Percentiles rank a stretch among this genome's conserved stretches.
Evolutionary conservation across 2,888 invertebrate genomes (phyloP).

Genomic region (Drosophila atroscutellata): DNA sequence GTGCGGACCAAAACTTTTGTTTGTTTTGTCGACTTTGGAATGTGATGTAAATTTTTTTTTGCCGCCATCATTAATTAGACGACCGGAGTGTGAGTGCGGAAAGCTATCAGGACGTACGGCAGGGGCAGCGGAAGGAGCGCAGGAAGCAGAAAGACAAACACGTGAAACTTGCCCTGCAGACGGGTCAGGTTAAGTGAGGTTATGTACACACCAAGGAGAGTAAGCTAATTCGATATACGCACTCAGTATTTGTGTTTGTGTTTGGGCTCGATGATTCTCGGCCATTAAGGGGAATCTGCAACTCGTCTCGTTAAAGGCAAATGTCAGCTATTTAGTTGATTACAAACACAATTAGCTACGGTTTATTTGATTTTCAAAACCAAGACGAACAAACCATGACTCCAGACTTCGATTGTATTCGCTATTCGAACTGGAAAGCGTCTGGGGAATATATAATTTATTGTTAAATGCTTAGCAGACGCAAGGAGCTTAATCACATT

Average conservation of each 20-base stretch:
- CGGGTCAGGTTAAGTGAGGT: constrained; percentile 58
- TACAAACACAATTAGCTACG: constrained; percentile 78
- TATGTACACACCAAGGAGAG: constrained; percentile 51
- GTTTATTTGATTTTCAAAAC: constrained; percentile 75
- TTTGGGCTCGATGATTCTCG: constrained; percentile 42
- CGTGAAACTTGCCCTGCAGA: constrained; percentile 18
- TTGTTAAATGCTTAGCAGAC: constrained; percentile 6
- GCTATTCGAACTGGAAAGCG: not conserved
- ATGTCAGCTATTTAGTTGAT: constrained; percentile 75
- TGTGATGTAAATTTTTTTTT: constrained; percentile 64
- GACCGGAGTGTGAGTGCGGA: constrained; percentile 36
- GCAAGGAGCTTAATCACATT: not conserved
- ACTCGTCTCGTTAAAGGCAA: constrained; percentile 60
- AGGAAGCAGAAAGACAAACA: constrained; percentile 1
- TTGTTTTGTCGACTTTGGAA: constrained; percentile 58
- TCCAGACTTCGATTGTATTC: constrained; percentile 30
- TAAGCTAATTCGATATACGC: constrained; percentile 7
- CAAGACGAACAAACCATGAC: constrained; percentile 44
- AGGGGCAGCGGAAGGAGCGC: constrained; percentile 4
- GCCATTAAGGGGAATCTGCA: constrained; percentile 18
- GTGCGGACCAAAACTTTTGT: constrained; percentile 49
- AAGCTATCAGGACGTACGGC: constrained; percentile 37
- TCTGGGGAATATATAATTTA: constrained; percentile 48
- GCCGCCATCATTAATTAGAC: constrained; percentile 67
- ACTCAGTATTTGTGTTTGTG: constrained; percentile 38